phyloP scores from a whole-genome alignment of 2,888 invertebrate genomes.

The Napeogenes sylphis region DNA sequence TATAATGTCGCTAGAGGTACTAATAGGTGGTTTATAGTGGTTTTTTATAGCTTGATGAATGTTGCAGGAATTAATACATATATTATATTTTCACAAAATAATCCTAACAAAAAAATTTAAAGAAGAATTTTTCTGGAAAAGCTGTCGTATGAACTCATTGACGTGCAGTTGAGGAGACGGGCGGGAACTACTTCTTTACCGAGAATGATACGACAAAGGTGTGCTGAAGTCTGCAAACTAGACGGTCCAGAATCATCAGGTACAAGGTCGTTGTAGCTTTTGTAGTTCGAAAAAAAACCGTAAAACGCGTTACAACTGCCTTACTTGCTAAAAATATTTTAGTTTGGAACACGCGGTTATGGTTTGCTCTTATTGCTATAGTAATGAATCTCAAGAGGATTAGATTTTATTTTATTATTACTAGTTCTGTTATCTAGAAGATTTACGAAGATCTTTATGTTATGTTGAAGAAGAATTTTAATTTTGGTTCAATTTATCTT shows the following conservation, averaged over 20 bases:
- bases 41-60: too few species aligned
- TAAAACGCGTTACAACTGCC: slow-evolving; percentile 19
- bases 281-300: slow-evolving; percentile 21
- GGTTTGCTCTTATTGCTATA: slow-evolving; percentile 18
- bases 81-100: too few species aligned
- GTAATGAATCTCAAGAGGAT: slow-evolving; percentile 15
- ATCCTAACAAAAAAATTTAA: too few species aligned
- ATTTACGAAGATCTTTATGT: slow-evolving; percentile 18
- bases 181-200: not conserved
- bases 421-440: slow-evolving; percentile 16
- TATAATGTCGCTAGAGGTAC: too few species aligned
- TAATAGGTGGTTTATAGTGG: too few species aligned
- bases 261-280: slow-evolving; percentile 10
- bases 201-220: not conserved
- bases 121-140: too few species aligned
- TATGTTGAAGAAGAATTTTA: slow-evolving; percentile 19
- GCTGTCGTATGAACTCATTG: too few species aligned
- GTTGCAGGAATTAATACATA: too few species aligned
- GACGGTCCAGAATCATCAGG: too few species aligned
- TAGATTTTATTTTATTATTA: slow-evolving; percentile 11
- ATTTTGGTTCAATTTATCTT: slow-evolving; percentile 16
- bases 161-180: too few species aligned
- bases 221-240: not conserved
- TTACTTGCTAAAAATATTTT: slow-evolving; percentile 19
- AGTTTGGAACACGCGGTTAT: slow-evolving; percentile 16